Percentiles rank a stretch among this genome's conserved stretches.
phyloP scores from a whole-genome alignment of 2,888 invertebrate species.

The Coenonympha arcania region DNA sequence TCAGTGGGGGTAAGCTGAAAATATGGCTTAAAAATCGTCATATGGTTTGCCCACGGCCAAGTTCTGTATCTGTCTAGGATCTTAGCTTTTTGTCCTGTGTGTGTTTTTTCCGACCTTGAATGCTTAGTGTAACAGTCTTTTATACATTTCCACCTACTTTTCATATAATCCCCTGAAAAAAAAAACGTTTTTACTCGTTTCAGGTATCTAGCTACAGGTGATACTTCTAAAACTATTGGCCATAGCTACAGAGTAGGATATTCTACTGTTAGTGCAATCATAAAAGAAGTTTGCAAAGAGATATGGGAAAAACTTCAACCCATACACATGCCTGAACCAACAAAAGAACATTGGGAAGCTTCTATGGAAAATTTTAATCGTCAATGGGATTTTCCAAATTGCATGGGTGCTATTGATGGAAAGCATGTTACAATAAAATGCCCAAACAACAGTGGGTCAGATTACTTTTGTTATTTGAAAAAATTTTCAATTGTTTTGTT shows the following conservation, averaged over 20 bases:
- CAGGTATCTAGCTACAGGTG: slow-evolving; percentile 22
- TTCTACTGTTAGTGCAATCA: slow-evolving; percentile 20
- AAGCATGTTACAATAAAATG: slow-evolving; percentile 25
- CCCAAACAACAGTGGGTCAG: slow-evolving; percentile 18
- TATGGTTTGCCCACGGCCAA: no score
- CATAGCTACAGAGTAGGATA: slow-evolving; percentile 20
- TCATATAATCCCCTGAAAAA: slow-evolving; percentile 1
- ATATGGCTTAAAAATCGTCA: no score
- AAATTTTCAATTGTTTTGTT: slow-evolving; percentile 20
- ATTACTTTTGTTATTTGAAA: slow-evolving; percentile 17
- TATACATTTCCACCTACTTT: slow-evolving; percentile 1
- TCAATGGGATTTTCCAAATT: slow-evolving; percentile 26
- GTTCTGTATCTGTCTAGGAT: no score
- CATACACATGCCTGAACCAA: slow-evolving; percentile 20
- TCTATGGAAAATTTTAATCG: slow-evolving; percentile 14
- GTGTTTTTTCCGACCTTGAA: background rate
- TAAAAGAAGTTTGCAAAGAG: slow-evolving; percentile 16
- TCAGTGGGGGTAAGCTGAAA: no score
- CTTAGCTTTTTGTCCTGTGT: no score
- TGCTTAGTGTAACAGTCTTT: slow-evolving; percentile 8
- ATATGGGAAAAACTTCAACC: slow-evolving; percentile 24
- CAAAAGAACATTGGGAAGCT: slow-evolving; percentile 21
- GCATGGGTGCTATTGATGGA: slow-evolving; percentile 25
- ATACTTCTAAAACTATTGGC: slow-evolving; percentile 17
- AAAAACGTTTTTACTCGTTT: slow-evolving; percentile 5